Percentiles rank a stretch among this genome's conserved stretches.
Conservation (phyloP, 2,888 invertebrate species). For the Chrysina gloriosa region DNA sequence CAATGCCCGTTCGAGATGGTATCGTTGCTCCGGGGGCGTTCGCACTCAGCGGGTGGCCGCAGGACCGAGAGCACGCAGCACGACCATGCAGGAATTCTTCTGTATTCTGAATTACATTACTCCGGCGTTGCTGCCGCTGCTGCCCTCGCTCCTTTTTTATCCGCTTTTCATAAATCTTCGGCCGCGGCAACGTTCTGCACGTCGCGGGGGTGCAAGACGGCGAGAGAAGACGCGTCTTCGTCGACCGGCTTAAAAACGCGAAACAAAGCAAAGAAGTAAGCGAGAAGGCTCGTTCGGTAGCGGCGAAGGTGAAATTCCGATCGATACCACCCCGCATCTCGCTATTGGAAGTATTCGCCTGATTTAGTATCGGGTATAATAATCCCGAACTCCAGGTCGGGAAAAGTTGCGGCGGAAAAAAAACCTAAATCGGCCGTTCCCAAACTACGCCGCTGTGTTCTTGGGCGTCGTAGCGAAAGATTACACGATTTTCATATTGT, state of each 20-base stretch:
- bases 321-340: slow-evolving; percentile 18
- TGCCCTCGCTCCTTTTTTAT: slow-evolving; percentile 40
- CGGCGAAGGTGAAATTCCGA: slow-evolving; percentile 41
- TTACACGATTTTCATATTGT: no score
- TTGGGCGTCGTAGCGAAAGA: no score
- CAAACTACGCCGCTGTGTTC: no score
- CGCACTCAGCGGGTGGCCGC: slow-evolving; percentile 50
- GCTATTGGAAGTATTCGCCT: slow-evolving; percentile 35
- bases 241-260: slow-evolving; percentile 23
- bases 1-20: slow-evolving; percentile 44
- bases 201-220: not conserved
- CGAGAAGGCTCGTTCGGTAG: slow-evolving; percentile 1
- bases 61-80: slow-evolving; percentile 51
- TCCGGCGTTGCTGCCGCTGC: slow-evolving; percentile 11
- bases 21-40: slow-evolving; percentile 45
- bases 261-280: slow-evolving; percentile 21
- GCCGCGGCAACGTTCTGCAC: not conserved
- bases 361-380: slow-evolving; percentile 33
- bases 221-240: slow-evolving; percentile 1
- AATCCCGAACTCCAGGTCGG: no score
- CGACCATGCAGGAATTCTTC: slow-evolving; percentile 47
- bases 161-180: slow-evolving; percentile 29
- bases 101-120: slow-evolving; percentile 51
- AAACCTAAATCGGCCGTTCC: no score
- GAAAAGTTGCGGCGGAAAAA: no score